phyloP scores from a whole-genome alignment of 2,797 vertebrate genomes.

The Crocidura indochinensis region DNA sequence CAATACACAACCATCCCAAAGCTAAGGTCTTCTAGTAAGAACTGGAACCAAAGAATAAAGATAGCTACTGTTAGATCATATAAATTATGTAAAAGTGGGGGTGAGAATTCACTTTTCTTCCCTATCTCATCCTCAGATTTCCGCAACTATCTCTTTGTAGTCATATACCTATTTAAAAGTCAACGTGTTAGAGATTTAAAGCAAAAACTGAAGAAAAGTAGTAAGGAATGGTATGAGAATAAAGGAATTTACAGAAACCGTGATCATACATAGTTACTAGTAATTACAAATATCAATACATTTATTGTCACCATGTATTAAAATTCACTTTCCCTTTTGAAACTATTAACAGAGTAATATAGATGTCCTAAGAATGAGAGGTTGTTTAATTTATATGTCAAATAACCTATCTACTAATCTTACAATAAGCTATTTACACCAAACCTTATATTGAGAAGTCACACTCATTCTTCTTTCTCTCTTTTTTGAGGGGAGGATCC shows the following conservation, averaged over 20 bases:
- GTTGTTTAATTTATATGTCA: not conserved
- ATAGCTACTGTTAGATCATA: not conserved
- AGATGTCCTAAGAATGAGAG: not conserved
- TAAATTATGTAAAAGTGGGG: not conserved
- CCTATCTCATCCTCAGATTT: not conserved
- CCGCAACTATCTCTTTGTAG: not conserved
- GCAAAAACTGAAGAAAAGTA: not conserved
- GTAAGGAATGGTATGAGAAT: not conserved
- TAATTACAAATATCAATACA: conserved; percentile 1
- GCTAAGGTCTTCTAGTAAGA: not conserved
- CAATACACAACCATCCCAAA: not conserved
- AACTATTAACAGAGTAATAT: not conserved
- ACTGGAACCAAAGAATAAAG: not conserved
- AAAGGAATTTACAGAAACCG: conserved; percentile 34
- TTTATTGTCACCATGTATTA: not conserved
- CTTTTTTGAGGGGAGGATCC: no score
- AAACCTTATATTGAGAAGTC: not conserved
- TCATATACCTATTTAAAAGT: not conserved
- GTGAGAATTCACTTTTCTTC: not conserved
- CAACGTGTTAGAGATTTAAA: not conserved
- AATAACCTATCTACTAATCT: not conserved
- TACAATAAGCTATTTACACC: not conserved
- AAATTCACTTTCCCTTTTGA: not conserved
- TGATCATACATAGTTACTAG: not conserved
- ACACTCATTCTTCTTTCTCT: no score